Evolutionary conservation across 2,797 vertebrate species (phyloP).

Genomic region (Kryptolebias ocellatus): DNA sequence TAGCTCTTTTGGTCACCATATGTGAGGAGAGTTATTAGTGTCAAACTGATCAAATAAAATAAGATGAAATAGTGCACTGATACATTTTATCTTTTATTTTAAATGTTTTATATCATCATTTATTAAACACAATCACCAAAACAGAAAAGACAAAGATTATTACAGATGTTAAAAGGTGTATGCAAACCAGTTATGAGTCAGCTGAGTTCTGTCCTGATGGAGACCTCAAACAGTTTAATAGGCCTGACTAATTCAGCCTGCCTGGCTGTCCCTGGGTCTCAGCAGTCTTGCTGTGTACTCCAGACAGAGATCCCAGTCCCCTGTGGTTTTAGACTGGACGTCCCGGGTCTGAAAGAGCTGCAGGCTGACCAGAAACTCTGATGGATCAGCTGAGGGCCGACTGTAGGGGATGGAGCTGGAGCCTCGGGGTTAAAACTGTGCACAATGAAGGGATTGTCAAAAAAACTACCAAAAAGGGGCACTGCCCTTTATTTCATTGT

Average conservation of each 20-base stretch:
- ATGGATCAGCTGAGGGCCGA: slow-evolving; percentile 61
- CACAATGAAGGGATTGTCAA: slow-evolving; percentile 15
- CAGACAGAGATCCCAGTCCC: slow-evolving; percentile 74
- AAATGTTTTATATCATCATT: no score
- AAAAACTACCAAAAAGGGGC: slow-evolving; percentile 10
- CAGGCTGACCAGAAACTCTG: slow-evolving; percentile 53
- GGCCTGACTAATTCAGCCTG: slow-evolving; percentile 72
- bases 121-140: no score
- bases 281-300: slow-evolving; percentile 75
- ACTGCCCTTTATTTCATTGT: background rate
- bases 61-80: no score
- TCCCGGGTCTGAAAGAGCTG: slow-evolving; percentile 49
- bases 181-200: slow-evolving; percentile 16
- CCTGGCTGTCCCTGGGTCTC: slow-evolving; percentile 66
- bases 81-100: no score
- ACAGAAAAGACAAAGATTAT: background rate
- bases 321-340: slow-evolving; percentile 62
- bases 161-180: slow-evolving; percentile 4
- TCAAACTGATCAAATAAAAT: no score
- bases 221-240: slow-evolving; percentile 72
- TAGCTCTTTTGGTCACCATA: no score
- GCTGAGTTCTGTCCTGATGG: slow-evolving; percentile 57
- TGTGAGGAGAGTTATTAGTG: no score
- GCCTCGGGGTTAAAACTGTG: slow-evolving; percentile 38
- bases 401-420: slow-evolving; percentile 48